Evolutionary conservation across 2,113 vertebrate genomes (phyloP), one percentile per base, ranked within the genome.

Genomic region (Eolophus roseicapilla): DNA sequence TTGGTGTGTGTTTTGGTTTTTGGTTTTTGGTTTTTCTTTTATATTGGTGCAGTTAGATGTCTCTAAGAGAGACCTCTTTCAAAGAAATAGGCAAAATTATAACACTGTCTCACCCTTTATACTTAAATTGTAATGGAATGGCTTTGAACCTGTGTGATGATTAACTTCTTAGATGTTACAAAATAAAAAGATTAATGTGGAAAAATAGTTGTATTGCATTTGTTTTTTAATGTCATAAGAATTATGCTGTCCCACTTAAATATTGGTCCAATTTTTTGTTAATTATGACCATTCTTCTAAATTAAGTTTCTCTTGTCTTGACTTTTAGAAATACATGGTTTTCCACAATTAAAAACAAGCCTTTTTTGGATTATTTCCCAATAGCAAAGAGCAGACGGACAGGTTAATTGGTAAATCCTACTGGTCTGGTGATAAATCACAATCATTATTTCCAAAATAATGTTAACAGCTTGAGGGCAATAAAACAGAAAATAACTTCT

Each of bases 1-100:
- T 11, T 52, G 7, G 31, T 0, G 0, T 65, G 20, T 25, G 59
- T 3, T 60, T 15, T 60, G 20, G 23, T 59, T n/a, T 15, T 24
- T 60, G 7, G 10, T 29, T 29, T 21, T 23, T 15, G 14, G 4
- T 43, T 64, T 63, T 55, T 33, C 21, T 41, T 86, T 67, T 29
- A 19, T 63, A 59, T 23, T 35, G 6, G 2, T 88, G 21, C 3
- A 82, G 60, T 49, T 57, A 70, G 67, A 70, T 18, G 4, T 67
- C 14, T 90, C 67, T 79, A 10, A 46, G 44, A 85, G 15, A 33
- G 17, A 43, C 6, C 15, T 68, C 23, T 90, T 88, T 78, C 29
- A 67, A 78, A 64, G 10, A 57, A 62, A 80, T 23, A 60, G 31
- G 2, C 12, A 83, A 81, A 92, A 75, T 81, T 81, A 46, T 46